A percentile compares a stretch with the other conserved stretches of the same genome.
phyloP scores from a whole-genome alignment of 2,888 invertebrate genomes.

The Rotaria sp. region DNA sequence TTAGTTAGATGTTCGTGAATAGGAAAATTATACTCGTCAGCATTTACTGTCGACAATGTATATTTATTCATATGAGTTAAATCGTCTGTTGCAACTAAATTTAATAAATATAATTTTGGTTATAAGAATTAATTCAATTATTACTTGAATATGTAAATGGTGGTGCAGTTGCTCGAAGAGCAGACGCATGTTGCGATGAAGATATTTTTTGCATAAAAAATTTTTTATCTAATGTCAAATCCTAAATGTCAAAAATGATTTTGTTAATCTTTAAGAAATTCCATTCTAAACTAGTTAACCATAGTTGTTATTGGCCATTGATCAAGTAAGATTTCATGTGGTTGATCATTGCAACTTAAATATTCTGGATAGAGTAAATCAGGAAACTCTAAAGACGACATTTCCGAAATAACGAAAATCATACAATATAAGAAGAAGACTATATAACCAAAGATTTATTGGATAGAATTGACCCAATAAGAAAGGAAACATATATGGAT shows the following conservation, averaged over 20 bases:
- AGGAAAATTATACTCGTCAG: neutral
- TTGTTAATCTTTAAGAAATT: neutral
- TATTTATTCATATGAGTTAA: conserved; percentile 26
- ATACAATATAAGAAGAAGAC: neutral
- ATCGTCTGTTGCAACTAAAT: conserved; percentile 11
- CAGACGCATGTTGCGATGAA: neutral
- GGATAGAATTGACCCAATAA: neutral
- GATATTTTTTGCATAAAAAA: neutral
- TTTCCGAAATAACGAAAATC: neutral
- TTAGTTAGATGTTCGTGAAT: neutral
- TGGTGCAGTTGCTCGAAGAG: neutral
- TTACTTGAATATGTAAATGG: neutral
- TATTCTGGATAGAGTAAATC: neutral
- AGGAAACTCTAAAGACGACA: conserved; percentile 13
- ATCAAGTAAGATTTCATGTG: conserved; percentile 14
- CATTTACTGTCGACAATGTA: conserved; percentile 21
- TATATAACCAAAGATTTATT: neutral
- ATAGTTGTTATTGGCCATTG: conserved; percentile 10
- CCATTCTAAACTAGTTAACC: neutral
- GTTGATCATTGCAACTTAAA: neutral
- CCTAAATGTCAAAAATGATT: neutral
- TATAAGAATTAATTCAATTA: no score
- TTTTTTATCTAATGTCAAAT: neutral
- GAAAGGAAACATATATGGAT: no score
- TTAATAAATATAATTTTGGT: neutral